Evolutionary conservation across 2,113 vertebrate species (phyloP).

Genomic region (Illadopsis cleaveri): DNA sequence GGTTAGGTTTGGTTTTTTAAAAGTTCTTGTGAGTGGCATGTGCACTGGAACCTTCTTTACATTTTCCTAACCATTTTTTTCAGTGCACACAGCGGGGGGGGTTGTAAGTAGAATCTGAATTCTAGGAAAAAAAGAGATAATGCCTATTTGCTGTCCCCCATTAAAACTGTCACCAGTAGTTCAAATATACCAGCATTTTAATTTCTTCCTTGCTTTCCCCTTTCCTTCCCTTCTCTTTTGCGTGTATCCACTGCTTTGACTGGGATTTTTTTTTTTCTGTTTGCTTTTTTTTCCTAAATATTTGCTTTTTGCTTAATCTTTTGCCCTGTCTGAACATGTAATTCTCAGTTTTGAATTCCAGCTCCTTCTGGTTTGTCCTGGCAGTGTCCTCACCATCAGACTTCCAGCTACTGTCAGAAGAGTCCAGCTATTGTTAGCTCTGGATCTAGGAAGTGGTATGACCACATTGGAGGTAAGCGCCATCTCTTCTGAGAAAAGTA

Average conservation of each 20-base stretch:
- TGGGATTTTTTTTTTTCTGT: background rate
- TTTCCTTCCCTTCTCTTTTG: background rate
- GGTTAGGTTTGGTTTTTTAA: background rate
- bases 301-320: background rate
- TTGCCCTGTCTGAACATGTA: background rate
- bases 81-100: fast-evolving
- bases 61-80: background rate
- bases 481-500: background rate
- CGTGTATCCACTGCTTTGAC: background rate
- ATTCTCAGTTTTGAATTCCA: background rate
- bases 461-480: background rate
- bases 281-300: background rate
- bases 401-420: background rate
- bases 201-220: background rate
- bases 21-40: fast-evolving
- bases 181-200: background rate
- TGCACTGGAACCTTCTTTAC: background rate
- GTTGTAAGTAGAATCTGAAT: background rate
- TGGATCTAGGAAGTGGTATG: background rate
- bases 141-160: fast-evolving
- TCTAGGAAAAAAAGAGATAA: background rate
- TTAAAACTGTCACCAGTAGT: background rate
- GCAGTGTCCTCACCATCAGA: fast-evolving
- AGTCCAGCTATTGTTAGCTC: background rate
- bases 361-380: background rate